These are phyloP conservation scores for Cherax quadricarinatus DNA, from an alignment of 1,140 invertebrate genomes.

Conservation along the genomic window DNA sequence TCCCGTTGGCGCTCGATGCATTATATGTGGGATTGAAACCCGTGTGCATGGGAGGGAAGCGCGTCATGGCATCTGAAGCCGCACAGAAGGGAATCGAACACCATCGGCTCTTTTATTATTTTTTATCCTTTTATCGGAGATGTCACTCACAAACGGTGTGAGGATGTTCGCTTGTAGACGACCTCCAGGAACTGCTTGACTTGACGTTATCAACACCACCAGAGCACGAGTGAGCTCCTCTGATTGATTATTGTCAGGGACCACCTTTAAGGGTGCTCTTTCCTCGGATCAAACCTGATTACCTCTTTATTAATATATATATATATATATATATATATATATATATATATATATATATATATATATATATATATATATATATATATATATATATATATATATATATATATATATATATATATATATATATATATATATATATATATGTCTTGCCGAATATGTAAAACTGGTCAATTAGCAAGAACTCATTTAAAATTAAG, in stretches of 20 bases:
- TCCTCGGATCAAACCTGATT: neutral
- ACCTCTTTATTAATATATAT: neutral
- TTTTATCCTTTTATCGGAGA: neutral
- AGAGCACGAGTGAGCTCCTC: neutral
- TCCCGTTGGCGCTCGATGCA: neutral
- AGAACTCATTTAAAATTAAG: no score
- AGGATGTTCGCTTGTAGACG: constrained; percentile 45
- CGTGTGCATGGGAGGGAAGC: neutral
- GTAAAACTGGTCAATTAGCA: no score
- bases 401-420: no score
- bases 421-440: no score
- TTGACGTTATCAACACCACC: constrained; percentile 39
- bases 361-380: no score
- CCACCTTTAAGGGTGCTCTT: no score
- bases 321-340: no score
- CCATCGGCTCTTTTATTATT: neutral
- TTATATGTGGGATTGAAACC: neutral
- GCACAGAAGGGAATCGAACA: neutral
- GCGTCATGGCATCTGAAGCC: neutral
- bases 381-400: no score
- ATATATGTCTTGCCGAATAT: no score
- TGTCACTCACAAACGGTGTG: constrained; percentile 42
- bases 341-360: no score
- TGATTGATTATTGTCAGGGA: no score
- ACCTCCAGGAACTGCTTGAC: neutral